Conservation (phyloP, 2,113 vertebrate species). For the Lycocorax pyrrhopterus region DNA sequence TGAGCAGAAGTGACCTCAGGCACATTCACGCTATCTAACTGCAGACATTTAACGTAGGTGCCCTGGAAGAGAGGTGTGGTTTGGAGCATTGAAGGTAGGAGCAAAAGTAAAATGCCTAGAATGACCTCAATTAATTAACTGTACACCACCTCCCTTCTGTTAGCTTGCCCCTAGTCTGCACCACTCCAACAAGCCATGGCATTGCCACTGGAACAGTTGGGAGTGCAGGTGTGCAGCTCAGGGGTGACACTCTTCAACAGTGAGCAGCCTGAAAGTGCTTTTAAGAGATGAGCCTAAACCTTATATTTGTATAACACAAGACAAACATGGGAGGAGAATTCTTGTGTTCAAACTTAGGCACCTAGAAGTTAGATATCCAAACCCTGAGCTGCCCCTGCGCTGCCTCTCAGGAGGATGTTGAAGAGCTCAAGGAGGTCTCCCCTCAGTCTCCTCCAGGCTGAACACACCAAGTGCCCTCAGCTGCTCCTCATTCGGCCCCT, state of each 20-base stretch:
- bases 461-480: not conserved
- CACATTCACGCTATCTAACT: not conserved
- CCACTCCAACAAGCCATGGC: not conserved
- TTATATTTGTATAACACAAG: not conserved
- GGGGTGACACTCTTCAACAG: not conserved
- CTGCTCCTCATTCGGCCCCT: not conserved
- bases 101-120: not conserved
- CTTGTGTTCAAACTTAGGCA: not conserved
- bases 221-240: not conserved
- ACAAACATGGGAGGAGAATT: not conserved
- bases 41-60: not conserved
- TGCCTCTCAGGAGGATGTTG: not conserved
- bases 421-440: not conserved
- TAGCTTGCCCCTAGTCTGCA: not conserved
- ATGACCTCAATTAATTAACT: not conserved
- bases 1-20: not conserved
- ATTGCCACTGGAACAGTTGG: not conserved
- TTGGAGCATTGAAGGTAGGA: not conserved
- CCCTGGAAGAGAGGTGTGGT: not conserved
- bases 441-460: not conserved
- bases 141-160: not conserved
- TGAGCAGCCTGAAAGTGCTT: not conserved
- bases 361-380: not conserved
- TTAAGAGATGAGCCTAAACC: not conserved
- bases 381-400: not conserved